Evolutionary conservation across 2,797 vertebrate genomes (phyloP).

Genomic region (Allobates femoralis): DNA sequence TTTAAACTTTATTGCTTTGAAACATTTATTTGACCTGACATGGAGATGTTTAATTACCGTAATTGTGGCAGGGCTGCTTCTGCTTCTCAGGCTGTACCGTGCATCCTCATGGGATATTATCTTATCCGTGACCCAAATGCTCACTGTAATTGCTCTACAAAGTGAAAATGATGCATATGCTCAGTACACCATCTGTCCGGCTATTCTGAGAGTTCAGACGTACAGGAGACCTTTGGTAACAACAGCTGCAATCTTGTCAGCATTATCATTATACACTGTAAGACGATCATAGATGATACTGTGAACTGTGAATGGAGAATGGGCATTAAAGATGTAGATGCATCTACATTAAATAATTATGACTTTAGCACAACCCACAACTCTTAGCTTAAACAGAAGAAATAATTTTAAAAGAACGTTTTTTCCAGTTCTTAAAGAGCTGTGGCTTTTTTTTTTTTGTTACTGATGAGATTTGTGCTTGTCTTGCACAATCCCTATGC

Average conservation of each 20-base stretch:
- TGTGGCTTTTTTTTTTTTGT: too few species aligned
- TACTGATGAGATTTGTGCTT: too few species aligned
- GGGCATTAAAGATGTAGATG: not conserved
- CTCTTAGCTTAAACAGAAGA: not conserved
- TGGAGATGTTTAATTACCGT: constrained; percentile 25
- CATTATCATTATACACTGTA: not conserved
- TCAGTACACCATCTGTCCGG: constrained; percentile 53
- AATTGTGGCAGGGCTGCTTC: constrained; percentile 16
- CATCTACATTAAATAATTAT: not conserved
- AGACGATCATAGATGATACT: not conserved
- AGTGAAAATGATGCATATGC: constrained; percentile 57
- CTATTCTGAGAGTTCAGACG: constrained; percentile 47
- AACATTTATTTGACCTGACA: constrained; percentile 31
- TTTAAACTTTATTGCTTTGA: not conserved
- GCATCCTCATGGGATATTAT: constrained; percentile 55
- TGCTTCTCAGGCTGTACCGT: constrained; percentile 20
- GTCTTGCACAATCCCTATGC: too few species aligned
- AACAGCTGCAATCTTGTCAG: constrained; percentile 48
- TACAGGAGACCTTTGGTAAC: constrained; percentile 31
- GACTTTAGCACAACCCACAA: too few species aligned
- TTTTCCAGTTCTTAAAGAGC: too few species aligned
- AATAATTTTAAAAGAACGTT: not conserved
- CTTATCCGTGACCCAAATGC: constrained; percentile 61
- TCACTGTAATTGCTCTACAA: constrained; percentile 61
- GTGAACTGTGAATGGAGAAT: not conserved